Base-by-base conservation (phyloP, 2,888 invertebrate species). In the Saturnia pavonia region DNA sequence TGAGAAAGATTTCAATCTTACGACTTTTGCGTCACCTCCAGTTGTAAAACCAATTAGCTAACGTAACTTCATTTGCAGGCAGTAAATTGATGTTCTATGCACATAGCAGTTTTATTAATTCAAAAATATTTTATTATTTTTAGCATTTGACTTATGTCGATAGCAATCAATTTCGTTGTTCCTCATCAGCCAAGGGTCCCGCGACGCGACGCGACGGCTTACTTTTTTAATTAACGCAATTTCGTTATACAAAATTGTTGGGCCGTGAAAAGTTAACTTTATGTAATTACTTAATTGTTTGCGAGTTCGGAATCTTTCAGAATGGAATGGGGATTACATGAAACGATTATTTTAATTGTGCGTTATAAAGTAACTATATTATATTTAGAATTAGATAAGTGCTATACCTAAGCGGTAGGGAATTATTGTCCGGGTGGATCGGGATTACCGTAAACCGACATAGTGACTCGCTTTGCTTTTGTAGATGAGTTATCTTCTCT, bases 241-340 rank as follows among this genome's bases (percentile, higher is more conserved):
- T 60, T 60, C 27, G 4, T 60, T 60, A 25, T 14, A 14, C 54
- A 54, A 54, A 54, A 9, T 54, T 60, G 57, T 60, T 60, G 57
- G 27, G 14, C 27, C 27, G 27, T 60, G 25, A 60, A 19, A 12
- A 4, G 57, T 12, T 2, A 14, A 27, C 27, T 60, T 60, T 27
- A 60, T 25, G 27, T 60, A 60, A 60, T 60, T 60, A 60, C 57
- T 25, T 60, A 60, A 60, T 60, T 60, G 57, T 27, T 60, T 27
- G 27, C 25, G 25, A 27, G 27, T 60, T 27, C 57, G 57, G 57
- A 60, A 60, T 25, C 57, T 60, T 27, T 27, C 57, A 27, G 57
- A 27, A 4, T 25, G 27, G 27, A 60, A 60, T 27, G 11, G 14
- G 14, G 27, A 27, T 60, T 60, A 25, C 14, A 60, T 27, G 27